A percentile compares a stretch with the other conserved stretches of the same genome.
Evolutionary conservation across 2,888 invertebrate genomes (phyloP).

Genomic region (Timandra comae): DNA sequence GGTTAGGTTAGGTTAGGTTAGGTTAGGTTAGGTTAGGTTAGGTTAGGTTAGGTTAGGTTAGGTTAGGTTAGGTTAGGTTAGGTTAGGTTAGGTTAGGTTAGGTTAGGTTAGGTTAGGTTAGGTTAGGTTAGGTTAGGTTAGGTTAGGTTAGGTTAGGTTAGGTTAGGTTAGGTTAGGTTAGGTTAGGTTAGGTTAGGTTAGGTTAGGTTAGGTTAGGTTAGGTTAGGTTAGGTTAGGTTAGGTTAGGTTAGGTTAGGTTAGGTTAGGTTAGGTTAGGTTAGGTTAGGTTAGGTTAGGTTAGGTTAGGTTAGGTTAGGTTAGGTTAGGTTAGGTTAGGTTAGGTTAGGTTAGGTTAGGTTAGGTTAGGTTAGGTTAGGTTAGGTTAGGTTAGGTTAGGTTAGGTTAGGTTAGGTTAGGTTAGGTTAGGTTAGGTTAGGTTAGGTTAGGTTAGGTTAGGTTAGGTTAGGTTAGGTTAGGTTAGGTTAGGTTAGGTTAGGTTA

Average conservation of each 20-base stretch:
- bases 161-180: constrained; percentile 8
- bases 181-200: constrained; percentile 10
- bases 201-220: constrained; percentile 11
- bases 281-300: constrained; percentile 12
- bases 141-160: constrained; percentile 11
- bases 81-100: constrained; percentile 12
- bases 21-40: constrained; percentile 10
- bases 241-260: constrained; percentile 11
- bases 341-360: constrained; percentile 8
- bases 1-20: constrained; percentile 11
- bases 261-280: constrained; percentile 11
- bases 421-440: constrained; percentile 7
- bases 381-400: constrained; percentile 9
- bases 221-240: constrained; percentile 11
- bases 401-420: constrained; percentile 8
- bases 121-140: constrained; percentile 11
- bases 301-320: constrained; percentile 10
- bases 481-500: constrained; percentile 8
- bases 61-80: constrained; percentile 11
- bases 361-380: constrained; percentile 9
- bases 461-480: constrained; percentile 9
- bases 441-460: constrained; percentile 8
- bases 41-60: constrained; percentile 9
- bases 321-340: constrained; percentile 6
- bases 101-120: constrained; percentile 12